These are phyloP conservation scores for Charina bottae DNA, from an alignment of 2,113 vertebrate species.

Conservation along the genomic window DNA sequence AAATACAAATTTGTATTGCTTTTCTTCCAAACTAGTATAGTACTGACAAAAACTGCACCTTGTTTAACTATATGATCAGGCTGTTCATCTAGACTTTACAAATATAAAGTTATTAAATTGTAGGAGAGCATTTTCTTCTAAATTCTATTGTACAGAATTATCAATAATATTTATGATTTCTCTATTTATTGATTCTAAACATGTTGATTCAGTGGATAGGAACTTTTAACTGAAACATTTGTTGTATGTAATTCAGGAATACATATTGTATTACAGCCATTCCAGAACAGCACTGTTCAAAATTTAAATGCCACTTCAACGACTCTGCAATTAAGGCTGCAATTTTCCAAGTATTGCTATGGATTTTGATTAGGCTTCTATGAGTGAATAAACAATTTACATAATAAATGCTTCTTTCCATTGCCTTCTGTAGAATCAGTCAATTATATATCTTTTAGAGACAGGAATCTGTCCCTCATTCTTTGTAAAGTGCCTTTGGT, in stretches of 20 bases:
- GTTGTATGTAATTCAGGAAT: not conserved
- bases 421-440: not conserved
- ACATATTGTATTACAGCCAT: not conserved
- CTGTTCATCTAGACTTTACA: too few species aligned
- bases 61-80: too few species aligned
- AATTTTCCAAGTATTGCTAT: not conserved
- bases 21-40: too few species aligned
- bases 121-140: not conserved
- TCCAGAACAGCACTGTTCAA: not conserved
- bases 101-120: not conserved
- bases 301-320: not conserved
- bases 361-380: not conserved
- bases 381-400: not conserved
- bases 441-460: not conserved
- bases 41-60: too few species aligned
- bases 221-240: not conserved
- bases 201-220: not conserved
- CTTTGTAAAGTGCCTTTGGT: not conserved
- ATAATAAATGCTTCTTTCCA: not conserved
- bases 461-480: not conserved
- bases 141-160: not conserved
- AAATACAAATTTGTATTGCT: not conserved
- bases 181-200: not conserved
- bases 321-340: not conserved
- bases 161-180: not conserved